Percentiles rank a stretch among this genome's conserved stretches.
These are phyloP conservation scores for Drosophila littoralis DNA, from an alignment of 1,140 invertebrate genomes.

Conservation along the genomic window DNA sequence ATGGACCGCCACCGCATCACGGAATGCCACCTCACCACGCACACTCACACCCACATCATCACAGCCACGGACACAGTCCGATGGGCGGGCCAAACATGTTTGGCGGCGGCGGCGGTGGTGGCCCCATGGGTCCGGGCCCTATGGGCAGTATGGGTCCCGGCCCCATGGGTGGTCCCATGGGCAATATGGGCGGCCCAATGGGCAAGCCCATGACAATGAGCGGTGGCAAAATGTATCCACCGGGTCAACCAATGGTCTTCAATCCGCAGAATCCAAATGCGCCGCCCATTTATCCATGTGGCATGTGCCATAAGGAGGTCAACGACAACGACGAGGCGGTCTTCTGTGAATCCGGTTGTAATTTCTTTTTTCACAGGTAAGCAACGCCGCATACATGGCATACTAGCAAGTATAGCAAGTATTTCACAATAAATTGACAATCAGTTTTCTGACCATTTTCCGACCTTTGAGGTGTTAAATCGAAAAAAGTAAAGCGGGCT, in stretches of 20 bases:
- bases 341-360: conserved; percentile 98
- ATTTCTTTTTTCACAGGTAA: conserved; percentile 99
- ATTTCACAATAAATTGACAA: too few species aligned
- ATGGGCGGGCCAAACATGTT: conserved; percentile 52
- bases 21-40: conserved; percentile 63
- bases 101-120: conserved; percentile 33
- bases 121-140: conserved; percentile 67
- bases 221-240: conserved; percentile 96
- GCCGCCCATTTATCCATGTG: conserved; percentile 98
- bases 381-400: conserved; percentile 33
- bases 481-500: too few species aligned
- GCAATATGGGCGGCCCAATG: conserved; percentile 77
- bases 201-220: conserved; percentile 91
- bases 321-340: conserved; percentile 99
- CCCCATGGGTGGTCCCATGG: conserved; percentile 73
- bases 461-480: too few species aligned
- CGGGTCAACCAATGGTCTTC: conserved; percentile 98
- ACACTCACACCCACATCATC: conserved; percentile 66
- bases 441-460: too few species aligned
- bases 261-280: conserved; percentile 99
- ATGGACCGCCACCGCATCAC: conserved; percentile 65
- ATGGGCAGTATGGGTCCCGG: conserved; percentile 74
- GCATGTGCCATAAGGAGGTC: conserved; percentile 98
- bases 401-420: too few species aligned
- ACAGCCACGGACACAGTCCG: conserved; percentile 64